Base-by-base conservation (phyloP, 2,888 invertebrate species). In the Lithophane ornitopus region DNA sequence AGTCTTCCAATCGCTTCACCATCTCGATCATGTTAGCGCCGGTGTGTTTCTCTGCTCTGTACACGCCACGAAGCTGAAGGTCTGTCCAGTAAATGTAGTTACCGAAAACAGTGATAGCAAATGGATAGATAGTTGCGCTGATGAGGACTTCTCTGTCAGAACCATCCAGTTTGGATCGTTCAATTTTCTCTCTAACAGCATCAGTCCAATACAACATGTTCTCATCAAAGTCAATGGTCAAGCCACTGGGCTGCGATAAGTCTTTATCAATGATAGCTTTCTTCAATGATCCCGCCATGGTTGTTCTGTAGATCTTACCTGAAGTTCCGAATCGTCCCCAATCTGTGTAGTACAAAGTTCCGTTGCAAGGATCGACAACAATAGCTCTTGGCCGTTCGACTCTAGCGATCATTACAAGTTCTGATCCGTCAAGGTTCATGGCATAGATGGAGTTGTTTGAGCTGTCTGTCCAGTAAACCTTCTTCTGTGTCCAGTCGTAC, bases 21-120 rank as follows among this genome's bases (percentile, higher is more conserved):
- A 99, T 98, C 92, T 99, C 99, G 3, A 99, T 97, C 98, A 99
- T 98, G 90, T 99, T 98, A 6, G 98, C 98, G 0, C 99, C 99
- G 0, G 99, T 99, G 90, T 99, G 98, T 92, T 99, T 99, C 91
- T 99, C 99, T 0, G 99, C 99, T 62, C 99, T 97, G 92, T 99
- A 99, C 0, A 99, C 99, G 1, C 99, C 99, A 72, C 99, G 97
- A 8, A 99, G 93, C 91, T 99, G 99, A 77, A 99, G 96, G 94
- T 99, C 99, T 0, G 99, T 99, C 99, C 99, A 99, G 95, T 99
- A 99, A 73, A 99, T 99, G 91, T 98, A 98, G 91, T 98, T 98
- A 39, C 98, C 97, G 93, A 98, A 98, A 0, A 99, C 98, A 0
- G 99, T 98, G 63, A 99, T 98, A 0, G 99, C 99, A 93, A 99